Conservation (phyloP, 2,888 invertebrate species). For the Sthenelais limicola region DNA sequence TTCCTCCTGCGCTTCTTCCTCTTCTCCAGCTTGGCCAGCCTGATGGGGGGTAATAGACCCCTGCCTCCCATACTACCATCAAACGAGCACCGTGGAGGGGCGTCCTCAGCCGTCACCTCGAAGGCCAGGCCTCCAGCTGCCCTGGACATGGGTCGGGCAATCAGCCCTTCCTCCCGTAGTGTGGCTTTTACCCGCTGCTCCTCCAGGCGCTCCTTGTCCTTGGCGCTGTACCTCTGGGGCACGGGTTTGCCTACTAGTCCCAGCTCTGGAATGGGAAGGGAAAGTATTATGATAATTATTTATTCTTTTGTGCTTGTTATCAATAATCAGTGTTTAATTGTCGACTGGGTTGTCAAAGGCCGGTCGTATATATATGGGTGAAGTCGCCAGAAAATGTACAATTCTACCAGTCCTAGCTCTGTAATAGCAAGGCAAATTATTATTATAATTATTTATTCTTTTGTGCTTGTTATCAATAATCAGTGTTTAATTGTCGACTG, state of each 20-base stretch:
- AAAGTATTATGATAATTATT: too few relatives aligned
- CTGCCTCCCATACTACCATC: slow-evolving; percentile 63
- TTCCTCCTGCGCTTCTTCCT: slow-evolving; percentile 61
- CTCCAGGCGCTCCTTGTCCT: slow-evolving; percentile 67
- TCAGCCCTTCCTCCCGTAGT: slow-evolving; percentile 71
- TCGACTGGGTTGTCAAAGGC: too few relatives aligned
- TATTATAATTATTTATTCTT: too few relatives aligned
- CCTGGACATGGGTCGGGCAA: slow-evolving; percentile 66
- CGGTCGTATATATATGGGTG: too few relatives aligned
- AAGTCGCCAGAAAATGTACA: too few relatives aligned
- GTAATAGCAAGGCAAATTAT: too few relatives aligned
- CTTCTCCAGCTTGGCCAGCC: slow-evolving; percentile 64
- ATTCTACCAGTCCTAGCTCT: too few relatives aligned
- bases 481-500: too few relatives aligned
- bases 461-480: too few relatives aligned
- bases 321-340: too few relatives aligned
- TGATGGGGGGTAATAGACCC: slow-evolving; percentile 62
- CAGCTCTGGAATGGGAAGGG: slow-evolving; percentile 59
- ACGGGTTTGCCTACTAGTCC: slow-evolving; percentile 66
- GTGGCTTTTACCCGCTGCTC: slow-evolving; percentile 68
- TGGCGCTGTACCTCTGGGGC: slow-evolving; percentile 68
- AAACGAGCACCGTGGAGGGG: slow-evolving; percentile 52
- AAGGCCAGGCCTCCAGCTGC: slow-evolving; percentile 67
- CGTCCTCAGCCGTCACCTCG: slow-evolving; percentile 58
- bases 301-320: too few relatives aligned